Conservation (phyloP, 1,140 invertebrate genomes). For the Telenomus remus region DNA sequence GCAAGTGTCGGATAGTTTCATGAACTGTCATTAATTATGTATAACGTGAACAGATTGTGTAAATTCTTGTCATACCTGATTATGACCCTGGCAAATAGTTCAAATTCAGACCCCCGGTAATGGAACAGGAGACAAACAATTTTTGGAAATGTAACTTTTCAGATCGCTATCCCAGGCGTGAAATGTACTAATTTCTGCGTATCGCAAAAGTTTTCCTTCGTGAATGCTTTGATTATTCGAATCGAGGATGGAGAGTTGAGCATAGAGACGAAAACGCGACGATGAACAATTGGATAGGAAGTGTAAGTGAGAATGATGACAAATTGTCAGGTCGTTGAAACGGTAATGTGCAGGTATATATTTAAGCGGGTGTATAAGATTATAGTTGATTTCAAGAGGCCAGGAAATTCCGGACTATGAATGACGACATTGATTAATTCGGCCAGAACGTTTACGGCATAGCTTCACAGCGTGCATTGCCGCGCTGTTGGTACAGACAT, state of each 20-base stretch:
- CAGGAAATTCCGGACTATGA: constrained; percentile 36
- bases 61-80: constrained; percentile 10
- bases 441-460: constrained; percentile 44
- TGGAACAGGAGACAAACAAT: background rate
- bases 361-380: constrained; percentile 22
- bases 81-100: background rate
- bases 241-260: too few relatives aligned
- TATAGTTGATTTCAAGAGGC: constrained; percentile 38
- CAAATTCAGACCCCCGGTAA: background rate
- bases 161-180: too few relatives aligned
- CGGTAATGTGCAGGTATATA: constrained; percentile 30
- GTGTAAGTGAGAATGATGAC: constrained; percentile 28
- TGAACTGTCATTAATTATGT: constrained; percentile 28
- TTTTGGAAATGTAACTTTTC: too few relatives aligned
- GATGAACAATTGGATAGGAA: constrained; percentile 30
- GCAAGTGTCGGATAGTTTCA: constrained; percentile 11
- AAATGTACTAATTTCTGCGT: too few relatives aligned
- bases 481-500: constrained; percentile 35
- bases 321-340: constrained; percentile 27
- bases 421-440: constrained; percentile 47
- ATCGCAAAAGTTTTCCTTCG: too few relatives aligned
- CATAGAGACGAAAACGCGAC: constrained; percentile 10
- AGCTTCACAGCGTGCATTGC: constrained; percentile 38
- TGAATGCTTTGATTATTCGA: too few relatives aligned
- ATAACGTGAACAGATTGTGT: constrained; percentile 3